Evolutionary conservation across 2,888 invertebrate genomes (phyloP).

Genomic region (Yponomeuta sedellus): DNA sequence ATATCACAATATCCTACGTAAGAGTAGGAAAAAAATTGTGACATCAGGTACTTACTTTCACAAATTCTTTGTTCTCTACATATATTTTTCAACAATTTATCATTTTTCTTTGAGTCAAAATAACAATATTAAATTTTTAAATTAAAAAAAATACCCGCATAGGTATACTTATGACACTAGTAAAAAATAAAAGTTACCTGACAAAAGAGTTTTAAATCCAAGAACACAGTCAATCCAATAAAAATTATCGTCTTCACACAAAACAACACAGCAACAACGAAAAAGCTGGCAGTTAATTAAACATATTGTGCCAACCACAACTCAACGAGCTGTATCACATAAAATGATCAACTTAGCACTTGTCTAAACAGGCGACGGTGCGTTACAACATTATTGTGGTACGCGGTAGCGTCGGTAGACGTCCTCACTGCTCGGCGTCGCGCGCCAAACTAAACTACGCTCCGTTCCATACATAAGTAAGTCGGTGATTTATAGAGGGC

Average conservation of each 20-base stretch:
- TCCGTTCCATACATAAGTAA: slow-evolving; percentile 49
- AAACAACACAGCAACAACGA: slow-evolving; percentile 2
- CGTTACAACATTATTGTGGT: slow-evolving; percentile 51
- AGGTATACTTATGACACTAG: background rate
- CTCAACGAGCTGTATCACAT: slow-evolving; percentile 67
- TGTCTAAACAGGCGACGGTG: slow-evolving; percentile 60
- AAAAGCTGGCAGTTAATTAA: slow-evolving; percentile 26
- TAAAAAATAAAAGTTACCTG: slow-evolving; percentile 9
- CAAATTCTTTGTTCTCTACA: slow-evolving; percentile 10
- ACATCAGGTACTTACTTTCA: slow-evolving; percentile 9
- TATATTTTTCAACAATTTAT: background rate
- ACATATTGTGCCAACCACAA: slow-evolving; percentile 64
- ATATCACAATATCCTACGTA: background rate
- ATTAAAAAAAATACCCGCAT: background rate
- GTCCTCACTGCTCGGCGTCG: slow-evolving; percentile 51
- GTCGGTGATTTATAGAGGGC: slow-evolving; percentile 52
- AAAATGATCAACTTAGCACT: slow-evolving; percentile 74
- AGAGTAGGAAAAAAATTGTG: background rate
- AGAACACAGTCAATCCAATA: slow-evolving; percentile 7
- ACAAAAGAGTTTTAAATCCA: slow-evolving; percentile 8
- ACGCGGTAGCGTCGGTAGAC: slow-evolving; percentile 30
- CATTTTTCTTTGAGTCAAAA: background rate
- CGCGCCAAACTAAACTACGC: slow-evolving; percentile 67
- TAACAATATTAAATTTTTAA: background rate
- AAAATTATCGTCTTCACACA: slow-evolving; percentile 1